phyloP scores from a whole-genome alignment of 2,888 invertebrate genomes.

The Scrobipalpa costella region DNA sequence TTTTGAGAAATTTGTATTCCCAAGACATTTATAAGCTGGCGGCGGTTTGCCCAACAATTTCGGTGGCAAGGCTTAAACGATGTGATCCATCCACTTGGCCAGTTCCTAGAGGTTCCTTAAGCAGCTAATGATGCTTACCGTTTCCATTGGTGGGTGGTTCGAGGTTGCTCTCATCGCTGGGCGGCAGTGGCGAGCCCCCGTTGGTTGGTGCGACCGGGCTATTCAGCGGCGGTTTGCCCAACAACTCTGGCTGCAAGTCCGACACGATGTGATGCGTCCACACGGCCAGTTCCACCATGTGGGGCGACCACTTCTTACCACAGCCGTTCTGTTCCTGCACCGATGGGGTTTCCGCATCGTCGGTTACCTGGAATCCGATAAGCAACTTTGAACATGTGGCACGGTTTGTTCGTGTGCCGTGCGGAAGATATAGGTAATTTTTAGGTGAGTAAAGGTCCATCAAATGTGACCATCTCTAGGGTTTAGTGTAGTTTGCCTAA shows the following conservation, averaged over 20 bases:
- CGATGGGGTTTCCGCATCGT: conserved; percentile 15
- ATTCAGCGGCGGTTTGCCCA: conserved; percentile 85
- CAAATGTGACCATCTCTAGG: too few species aligned
- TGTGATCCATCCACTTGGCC: too few species aligned
- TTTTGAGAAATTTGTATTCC: too few species aligned
- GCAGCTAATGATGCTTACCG: conserved; percentile 43
- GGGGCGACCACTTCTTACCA: conserved; percentile 85
- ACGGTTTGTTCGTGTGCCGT: background rate
- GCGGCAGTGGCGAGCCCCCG: conserved; percentile 79
- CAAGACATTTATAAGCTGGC: too few species aligned
- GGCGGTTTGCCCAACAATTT: too few species aligned
- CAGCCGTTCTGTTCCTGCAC: conserved; percentile 77
- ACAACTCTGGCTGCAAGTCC: conserved; percentile 90
- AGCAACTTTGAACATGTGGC: background rate
- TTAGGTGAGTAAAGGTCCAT: too few species aligned
- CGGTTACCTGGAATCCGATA: background rate
- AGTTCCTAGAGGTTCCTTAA: too few species aligned
- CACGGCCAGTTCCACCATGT: conserved; percentile 93
- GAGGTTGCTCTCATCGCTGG: conserved; percentile 89
- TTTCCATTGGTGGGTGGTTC: conserved; percentile 85
- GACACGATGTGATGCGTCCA: conserved; percentile 96
- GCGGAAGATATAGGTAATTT: background rate
- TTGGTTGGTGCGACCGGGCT: conserved; percentile 69
- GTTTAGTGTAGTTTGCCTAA: too few species aligned
- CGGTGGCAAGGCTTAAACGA: too few species aligned